These are phyloP conservation scores for Hydriomena furcata DNA, from an alignment of 2,888 invertebrate genomes.

Conservation along the genomic window DNA sequence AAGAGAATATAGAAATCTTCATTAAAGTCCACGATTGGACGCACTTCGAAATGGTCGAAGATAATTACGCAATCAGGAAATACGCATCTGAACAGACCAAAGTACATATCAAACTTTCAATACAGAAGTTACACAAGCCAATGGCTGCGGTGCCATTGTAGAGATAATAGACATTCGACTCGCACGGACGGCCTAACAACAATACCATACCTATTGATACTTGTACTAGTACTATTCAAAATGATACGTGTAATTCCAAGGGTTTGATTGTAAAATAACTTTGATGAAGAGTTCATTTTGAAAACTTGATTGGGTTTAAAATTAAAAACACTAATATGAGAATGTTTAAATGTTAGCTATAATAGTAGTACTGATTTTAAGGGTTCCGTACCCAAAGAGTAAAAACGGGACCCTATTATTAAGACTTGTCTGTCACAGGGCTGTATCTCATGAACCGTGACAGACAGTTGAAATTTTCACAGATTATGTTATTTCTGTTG, in stretches of 20 bases:
- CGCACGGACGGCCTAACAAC: conserved; percentile 40
- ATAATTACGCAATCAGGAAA: conserved; percentile 12
- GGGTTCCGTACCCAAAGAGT: too few relatives aligned
- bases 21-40: not conserved
- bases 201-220: conserved; percentile 39
- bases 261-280: conserved; percentile 5
- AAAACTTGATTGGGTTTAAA: too few relatives aligned
- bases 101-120: conserved; percentile 17
- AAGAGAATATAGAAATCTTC: not conserved
- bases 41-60: conserved; percentile 5
- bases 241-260: conserved; percentile 50
- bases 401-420: too few relatives aligned
- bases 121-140: conserved; percentile 42
- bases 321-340: too few relatives aligned
- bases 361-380: too few relatives aligned
- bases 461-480: too few relatives aligned
- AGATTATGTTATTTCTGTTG: too few relatives aligned
- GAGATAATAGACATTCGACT: conserved; percentile 58
- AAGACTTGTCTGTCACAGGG: too few relatives aligned
- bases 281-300: conserved; percentile 3
- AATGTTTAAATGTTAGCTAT: too few relatives aligned
- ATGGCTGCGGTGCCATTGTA: conserved; percentile 44
- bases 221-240: conserved; percentile 35
- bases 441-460: too few relatives aligned
- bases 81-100: conserved; percentile 10